Conservation (phyloP, 2,888 invertebrate genomes). For the Rhogogaster chlorosoma region DNA sequence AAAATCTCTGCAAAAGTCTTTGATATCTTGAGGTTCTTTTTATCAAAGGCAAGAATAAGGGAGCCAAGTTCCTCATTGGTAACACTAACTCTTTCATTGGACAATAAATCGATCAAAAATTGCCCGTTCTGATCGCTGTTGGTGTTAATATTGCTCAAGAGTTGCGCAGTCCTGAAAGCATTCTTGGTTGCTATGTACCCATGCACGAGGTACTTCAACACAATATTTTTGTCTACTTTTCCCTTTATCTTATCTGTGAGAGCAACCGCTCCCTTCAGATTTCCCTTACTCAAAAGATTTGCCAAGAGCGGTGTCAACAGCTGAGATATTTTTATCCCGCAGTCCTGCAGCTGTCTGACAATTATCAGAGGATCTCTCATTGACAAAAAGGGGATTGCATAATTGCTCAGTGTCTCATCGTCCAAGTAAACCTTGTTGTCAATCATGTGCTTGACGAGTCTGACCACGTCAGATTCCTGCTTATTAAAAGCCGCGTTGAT, state of each 20-base stretch:
- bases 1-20: slow-evolving; percentile 60
- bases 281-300: slow-evolving; percentile 77
- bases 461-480: slow-evolving; percentile 81
- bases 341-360: slow-evolving; percentile 79
- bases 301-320: slow-evolving; percentile 79
- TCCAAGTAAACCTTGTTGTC: slow-evolving; percentile 80
- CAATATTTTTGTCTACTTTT: slow-evolving; percentile 78
- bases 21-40: slow-evolving; percentile 63
- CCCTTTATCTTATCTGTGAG: slow-evolving; percentile 69
- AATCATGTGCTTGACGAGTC: slow-evolving; percentile 80
- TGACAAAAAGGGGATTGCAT: slow-evolving; percentile 81
- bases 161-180: slow-evolving; percentile 77
- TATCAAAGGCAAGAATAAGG: slow-evolving; percentile 55
- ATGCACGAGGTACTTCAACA: slow-evolving; percentile 79
- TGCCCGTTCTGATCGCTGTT: slow-evolving; percentile 81
- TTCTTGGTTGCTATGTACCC: slow-evolving; percentile 79
- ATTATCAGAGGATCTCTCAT: slow-evolving; percentile 78
- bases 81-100: slow-evolving; percentile 76
- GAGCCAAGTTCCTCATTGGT: slow-evolving; percentile 76
- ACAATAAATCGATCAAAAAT: slow-evolving; percentile 79
- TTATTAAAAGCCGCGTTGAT: slow-evolving; percentile 78
- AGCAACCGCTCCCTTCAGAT: slow-evolving; percentile 69
- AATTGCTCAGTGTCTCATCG: slow-evolving; percentile 80
- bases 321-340: slow-evolving; percentile 75
- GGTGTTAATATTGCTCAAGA: slow-evolving; percentile 79